Evolutionary conservation across 35 echinoderm and acorn worm species (phyloP).

Genomic region (Amphiura filiformis): DNA sequence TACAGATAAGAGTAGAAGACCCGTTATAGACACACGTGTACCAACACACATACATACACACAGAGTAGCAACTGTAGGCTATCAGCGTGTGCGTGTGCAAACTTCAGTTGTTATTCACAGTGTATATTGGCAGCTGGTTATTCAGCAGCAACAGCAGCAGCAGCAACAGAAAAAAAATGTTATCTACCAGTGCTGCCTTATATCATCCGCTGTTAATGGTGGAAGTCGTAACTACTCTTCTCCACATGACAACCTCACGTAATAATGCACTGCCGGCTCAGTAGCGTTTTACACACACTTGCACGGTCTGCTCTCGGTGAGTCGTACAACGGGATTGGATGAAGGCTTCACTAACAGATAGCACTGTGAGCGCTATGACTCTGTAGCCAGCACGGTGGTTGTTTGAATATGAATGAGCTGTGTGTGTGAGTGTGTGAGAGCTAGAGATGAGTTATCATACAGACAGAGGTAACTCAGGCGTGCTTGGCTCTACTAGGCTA

Average conservation of each 20-base stretch:
- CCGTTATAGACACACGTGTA: neutral
- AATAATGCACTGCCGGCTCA: neutral
- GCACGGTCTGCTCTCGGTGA: neutral
- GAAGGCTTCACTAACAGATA: neutral
- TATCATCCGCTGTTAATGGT: neutral
- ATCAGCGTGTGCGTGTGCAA: neutral
- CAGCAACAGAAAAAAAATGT: neutral
- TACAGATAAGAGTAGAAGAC: neutral
- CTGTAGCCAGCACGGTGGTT: neutral
- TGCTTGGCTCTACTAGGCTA: neutral
- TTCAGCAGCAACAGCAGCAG: neutral
- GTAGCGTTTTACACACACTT: neutral
- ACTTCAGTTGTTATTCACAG: neutral
- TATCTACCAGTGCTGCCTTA: neutral
- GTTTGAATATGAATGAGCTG: conserved; percentile 34
- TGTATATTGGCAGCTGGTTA: neutral
- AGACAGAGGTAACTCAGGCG: neutral
- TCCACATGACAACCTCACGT: neutral
- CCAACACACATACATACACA: neutral
- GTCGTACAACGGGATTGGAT: neutral
- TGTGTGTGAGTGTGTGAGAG: conserved; percentile 11
- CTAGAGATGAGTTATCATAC: neutral
- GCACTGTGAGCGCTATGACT: neutral
- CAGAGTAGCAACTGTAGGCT: neutral
- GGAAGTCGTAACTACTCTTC: neutral